A percentile compares a stretch with the other conserved stretches of the same genome.
phyloP scores from a whole-genome alignment of 2,797 vertebrate species.

The Tenualosa ilisha region DNA sequence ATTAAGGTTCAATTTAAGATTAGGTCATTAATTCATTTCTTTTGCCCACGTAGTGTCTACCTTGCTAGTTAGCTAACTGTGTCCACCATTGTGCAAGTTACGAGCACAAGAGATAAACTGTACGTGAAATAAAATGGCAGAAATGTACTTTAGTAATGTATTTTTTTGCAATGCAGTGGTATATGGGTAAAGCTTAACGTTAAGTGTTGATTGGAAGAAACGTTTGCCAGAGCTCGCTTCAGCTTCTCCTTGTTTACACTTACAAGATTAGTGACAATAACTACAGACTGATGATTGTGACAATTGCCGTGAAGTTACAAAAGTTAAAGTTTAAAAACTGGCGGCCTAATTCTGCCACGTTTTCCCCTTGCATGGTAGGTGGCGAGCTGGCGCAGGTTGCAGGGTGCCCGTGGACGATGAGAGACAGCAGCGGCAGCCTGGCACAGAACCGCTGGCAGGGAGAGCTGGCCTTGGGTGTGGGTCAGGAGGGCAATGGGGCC shows the following conservation, averaged over 20 bases:
- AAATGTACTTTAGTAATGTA: neutral
- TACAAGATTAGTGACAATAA: neutral
- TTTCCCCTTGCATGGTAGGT: constrained; percentile 56
- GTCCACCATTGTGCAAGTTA: neutral
- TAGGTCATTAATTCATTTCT: neutral
- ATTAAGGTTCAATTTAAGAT: neutral
- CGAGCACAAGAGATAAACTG: neutral
- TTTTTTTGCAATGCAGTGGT: neutral
- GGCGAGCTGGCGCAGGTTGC: constrained; percentile 82
- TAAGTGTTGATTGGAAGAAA: neutral
- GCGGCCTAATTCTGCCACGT: neutral
- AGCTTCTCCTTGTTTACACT: neutral
- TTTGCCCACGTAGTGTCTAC: neutral
- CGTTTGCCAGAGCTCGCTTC: neutral
- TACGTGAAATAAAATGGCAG: neutral
- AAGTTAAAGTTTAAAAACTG: neutral
- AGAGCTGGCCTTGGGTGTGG: constrained; percentile 77
- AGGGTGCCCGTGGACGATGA: constrained; percentile 81
- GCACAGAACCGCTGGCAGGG: constrained; percentile 82
- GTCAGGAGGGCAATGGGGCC: constrained; percentile 73
- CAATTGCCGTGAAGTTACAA: neutral
- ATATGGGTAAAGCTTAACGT: neutral
- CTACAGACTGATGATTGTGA: neutral
- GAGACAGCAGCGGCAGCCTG: constrained; percentile 80
- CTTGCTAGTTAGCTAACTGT: constrained; percentile 1